Percentiles rank a stretch among this genome's conserved stretches.
These are phyloP conservation scores for Mechanitis messenoides DNA, from an alignment of 2,888 invertebrate genomes.

Conservation along the genomic window DNA sequence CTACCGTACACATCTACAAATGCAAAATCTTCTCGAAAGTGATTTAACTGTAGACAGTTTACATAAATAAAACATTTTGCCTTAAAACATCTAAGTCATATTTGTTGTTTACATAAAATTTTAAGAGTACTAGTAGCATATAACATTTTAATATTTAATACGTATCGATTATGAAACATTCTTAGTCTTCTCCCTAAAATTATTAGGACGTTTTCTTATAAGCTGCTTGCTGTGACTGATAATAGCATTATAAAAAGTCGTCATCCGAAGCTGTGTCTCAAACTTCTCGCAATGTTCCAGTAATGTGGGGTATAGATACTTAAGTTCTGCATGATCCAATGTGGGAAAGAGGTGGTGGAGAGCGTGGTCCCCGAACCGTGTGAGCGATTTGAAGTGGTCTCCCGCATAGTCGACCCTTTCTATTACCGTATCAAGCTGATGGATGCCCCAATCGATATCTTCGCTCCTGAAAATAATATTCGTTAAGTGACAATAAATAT, in stretches of 20 bases:
- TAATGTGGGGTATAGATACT: constrained; percentile 79
- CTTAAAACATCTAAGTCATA: too few species aligned
- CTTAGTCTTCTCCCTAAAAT: constrained; percentile 44
- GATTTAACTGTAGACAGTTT: too few species aligned
- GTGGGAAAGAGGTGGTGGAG: constrained; percentile 90
- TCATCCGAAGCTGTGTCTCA: constrained; percentile 65
- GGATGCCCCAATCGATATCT: constrained; percentile 84
- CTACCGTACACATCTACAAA: too few species aligned
- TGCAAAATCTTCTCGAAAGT: too few species aligned
- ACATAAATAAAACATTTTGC: too few species aligned
- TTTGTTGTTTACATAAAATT: too few species aligned
- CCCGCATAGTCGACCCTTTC: constrained; percentile 82
- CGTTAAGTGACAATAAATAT: background rate
- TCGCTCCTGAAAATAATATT: constrained; percentile 57
- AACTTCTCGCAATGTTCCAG: constrained; percentile 81
- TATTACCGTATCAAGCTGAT: constrained; percentile 84
- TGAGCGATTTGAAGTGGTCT: constrained; percentile 79
- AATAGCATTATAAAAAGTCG: constrained; percentile 77
- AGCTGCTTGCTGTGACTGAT: constrained; percentile 79
- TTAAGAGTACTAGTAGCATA: too few species aligned
- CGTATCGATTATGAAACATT: background rate
- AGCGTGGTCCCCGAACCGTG: constrained; percentile 86
- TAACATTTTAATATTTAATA: too few species aligned
- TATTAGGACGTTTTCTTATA: constrained; percentile 53
- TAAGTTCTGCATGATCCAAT: constrained; percentile 84